Evolutionary conservation across 64 coral and sea anemone species (phyloP).

Genomic region (Actinia equina): DNA sequence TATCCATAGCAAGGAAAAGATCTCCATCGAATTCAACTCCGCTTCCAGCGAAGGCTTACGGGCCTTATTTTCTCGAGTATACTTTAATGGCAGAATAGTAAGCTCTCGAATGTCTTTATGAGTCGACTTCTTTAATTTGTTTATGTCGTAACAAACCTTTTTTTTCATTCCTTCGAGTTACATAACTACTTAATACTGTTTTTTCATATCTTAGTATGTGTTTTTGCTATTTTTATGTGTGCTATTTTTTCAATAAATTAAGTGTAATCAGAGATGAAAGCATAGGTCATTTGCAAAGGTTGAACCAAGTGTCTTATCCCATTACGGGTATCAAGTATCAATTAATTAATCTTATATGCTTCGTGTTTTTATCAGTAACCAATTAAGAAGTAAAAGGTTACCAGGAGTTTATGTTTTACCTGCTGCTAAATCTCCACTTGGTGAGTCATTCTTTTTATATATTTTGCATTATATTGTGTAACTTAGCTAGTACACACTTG

Average conservation of each 20-base stretch:
- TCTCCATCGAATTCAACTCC: conserved; percentile 53
- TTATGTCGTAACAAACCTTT: background rate
- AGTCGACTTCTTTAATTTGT: background rate
- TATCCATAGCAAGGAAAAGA: conserved; percentile 86
- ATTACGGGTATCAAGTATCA: background rate
- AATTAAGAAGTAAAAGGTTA: conserved; percentile 77
- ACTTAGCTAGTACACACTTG: too few species aligned
- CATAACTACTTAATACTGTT: background rate
- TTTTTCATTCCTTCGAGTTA: background rate
- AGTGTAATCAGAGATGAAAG: too few species aligned
- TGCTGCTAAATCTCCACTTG: conserved; percentile 84
- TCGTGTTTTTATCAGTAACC: conserved; percentile 54
- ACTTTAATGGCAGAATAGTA: conserved; percentile 98
- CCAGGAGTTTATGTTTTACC: conserved; percentile 98
- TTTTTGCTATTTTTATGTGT: too few species aligned
- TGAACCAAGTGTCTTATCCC: background rate
- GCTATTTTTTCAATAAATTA: too few species aligned
- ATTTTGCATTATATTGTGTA: too few species aligned
- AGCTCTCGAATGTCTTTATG: conserved; percentile 44
- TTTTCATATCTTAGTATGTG: too few species aligned
- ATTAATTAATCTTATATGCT: background rate
- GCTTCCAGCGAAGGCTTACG: conserved; percentile 69
- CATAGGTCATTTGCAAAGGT: background rate
- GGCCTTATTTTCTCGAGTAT: conserved; percentile 96
- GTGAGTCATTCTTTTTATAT: conserved; percentile 61